phyloP scores from a whole-genome alignment of 2,797 vertebrate genomes.

The Alauda arvensis region DNA sequence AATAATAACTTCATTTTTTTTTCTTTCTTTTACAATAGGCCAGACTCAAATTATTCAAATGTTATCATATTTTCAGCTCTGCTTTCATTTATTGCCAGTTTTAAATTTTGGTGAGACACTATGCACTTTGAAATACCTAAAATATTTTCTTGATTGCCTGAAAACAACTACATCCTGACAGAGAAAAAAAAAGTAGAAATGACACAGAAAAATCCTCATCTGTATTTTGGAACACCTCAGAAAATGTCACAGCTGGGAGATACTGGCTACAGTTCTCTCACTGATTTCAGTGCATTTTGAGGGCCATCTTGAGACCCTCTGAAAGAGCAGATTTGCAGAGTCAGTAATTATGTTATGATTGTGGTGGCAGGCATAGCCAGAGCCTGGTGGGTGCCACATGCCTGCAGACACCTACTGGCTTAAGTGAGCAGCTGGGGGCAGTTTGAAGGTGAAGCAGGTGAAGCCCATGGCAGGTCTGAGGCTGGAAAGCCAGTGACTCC shows the following conservation, averaged over 20 bases:
- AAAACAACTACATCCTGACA: not conserved
- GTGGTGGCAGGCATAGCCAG: not conserved
- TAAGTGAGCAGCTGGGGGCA: rapidly evolving
- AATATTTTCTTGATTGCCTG: not conserved
- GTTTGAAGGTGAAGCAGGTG: not conserved
- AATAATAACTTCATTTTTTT: not conserved
- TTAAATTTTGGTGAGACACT: not conserved
- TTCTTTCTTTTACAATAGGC: not conserved
- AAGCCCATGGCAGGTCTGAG: not conserved
- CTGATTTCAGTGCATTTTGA: not conserved
- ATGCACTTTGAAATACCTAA: not conserved
- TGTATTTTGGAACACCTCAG: not conserved
- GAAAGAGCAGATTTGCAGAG: not conserved
- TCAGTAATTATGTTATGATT: not conserved
- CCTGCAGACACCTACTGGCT: not conserved
- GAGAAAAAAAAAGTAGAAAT: not conserved
- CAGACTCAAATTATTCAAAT: not conserved
- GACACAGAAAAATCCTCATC: not conserved
- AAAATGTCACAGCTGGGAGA: not conserved
- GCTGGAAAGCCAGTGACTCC: not conserved
- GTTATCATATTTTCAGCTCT: not conserved
- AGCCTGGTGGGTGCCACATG: not conserved
- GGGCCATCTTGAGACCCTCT: not conserved
- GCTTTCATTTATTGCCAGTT: not conserved
- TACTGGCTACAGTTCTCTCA: not conserved